Percentiles rank a stretch among this genome's conserved stretches.
Conservation (phyloP, 2,113 vertebrate genomes). For the Ptychochromis oligacanthus region DNA sequence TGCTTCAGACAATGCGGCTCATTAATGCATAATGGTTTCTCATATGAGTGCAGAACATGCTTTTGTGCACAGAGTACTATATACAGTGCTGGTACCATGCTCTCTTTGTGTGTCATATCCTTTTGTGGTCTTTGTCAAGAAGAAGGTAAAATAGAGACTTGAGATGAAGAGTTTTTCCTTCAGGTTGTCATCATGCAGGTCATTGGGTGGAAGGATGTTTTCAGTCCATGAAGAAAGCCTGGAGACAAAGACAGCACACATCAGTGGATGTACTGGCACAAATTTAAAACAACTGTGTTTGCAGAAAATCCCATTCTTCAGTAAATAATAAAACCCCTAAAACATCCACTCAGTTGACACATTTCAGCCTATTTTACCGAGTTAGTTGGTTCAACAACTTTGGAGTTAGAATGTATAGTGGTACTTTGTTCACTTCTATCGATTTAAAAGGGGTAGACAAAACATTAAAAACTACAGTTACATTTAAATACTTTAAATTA, state of each 20-base stretch:
- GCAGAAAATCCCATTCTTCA: neutral
- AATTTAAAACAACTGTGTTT: neutral
- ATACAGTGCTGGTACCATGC: conserved; percentile 77
- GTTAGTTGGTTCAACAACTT: too few relatives aligned
- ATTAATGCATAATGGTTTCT: conserved; percentile 67
- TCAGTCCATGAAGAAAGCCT: conserved; percentile 51
- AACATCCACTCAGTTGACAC: too few relatives aligned
- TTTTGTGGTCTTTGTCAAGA: conserved; percentile 1
- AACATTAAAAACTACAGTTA: neutral
- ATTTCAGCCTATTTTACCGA: too few relatives aligned
- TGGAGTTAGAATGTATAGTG: too few relatives aligned
- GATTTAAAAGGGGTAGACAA: too few relatives aligned
- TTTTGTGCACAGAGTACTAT: conserved; percentile 51
- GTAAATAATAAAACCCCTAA: neutral
- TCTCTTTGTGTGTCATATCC: conserved; percentile 27
- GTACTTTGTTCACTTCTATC: too few relatives aligned
- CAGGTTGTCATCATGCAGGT: conserved; percentile 66
- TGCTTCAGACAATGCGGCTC: conserved; percentile 62
- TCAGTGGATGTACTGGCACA: neutral
- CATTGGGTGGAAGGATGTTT: conserved; percentile 26
- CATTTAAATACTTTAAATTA: neutral
- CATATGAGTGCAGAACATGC: conserved; percentile 69
- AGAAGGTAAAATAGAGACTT: conserved; percentile 18
- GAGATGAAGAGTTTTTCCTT: conserved; percentile 23
- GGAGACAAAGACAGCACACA: neutral